Conservation (phyloP, 1,140 invertebrate genomes). For the Rhynchophorus ferrugineus region DNA sequence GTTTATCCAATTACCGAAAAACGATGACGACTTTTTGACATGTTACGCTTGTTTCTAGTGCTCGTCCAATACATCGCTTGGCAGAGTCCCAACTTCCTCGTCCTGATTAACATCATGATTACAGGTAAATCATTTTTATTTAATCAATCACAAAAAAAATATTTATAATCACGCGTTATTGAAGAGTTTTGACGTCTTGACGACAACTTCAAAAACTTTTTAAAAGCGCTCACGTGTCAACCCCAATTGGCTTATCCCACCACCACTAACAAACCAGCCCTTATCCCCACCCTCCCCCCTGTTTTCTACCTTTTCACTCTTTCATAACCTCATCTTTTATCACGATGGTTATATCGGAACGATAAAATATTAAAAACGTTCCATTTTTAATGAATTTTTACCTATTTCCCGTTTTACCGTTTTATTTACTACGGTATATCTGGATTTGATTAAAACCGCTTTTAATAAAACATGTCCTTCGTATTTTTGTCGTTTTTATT, state of each 20-base stretch:
- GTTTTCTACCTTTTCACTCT: not conserved
- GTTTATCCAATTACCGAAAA: slow-evolving; percentile 3
- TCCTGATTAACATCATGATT: slow-evolving; percentile 9
- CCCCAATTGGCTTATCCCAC: not conserved
- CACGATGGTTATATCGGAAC: not conserved
- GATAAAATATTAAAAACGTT: slow-evolving; percentile 10
- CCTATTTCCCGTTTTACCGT: too few relatives aligned
- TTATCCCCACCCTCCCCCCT: too few relatives aligned
- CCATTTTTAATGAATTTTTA: slow-evolving; percentile 6
- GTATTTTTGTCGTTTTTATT: too few relatives aligned
- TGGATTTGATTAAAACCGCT: too few relatives aligned
- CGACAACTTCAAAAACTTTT: not conserved
- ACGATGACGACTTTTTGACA: slow-evolving; percentile 12
- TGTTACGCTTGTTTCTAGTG: slow-evolving; percentile 12
- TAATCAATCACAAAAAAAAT: not conserved
- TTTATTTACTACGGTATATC: too few relatives aligned
- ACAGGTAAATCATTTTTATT: slow-evolving; percentile 6
- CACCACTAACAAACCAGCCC: too few relatives aligned
- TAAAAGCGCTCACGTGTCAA: not conserved
- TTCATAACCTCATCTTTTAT: slow-evolving; percentile 13
- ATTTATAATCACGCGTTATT: not conserved
- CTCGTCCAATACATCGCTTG: not conserved
- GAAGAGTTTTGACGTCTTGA: not conserved
- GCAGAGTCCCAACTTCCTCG: not conserved
- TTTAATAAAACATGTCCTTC: too few relatives aligned